These are phyloP conservation scores for Miopithecus talapoin DNA, from an alignment of 2,797 vertebrate genomes.

Conservation along the genomic window DNA sequence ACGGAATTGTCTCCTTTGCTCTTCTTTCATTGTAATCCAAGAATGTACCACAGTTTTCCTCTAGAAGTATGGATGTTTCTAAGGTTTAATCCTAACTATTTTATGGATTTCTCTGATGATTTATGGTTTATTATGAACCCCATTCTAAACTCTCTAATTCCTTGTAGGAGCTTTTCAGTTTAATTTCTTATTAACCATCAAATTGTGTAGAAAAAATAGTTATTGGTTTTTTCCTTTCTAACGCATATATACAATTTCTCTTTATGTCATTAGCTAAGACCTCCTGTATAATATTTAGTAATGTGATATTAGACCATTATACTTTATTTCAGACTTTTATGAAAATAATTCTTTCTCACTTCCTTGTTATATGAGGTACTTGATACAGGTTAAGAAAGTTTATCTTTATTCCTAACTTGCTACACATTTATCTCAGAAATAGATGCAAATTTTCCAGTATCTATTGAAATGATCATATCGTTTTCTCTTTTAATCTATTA, in stretches of 20 bases:
- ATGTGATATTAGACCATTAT: neutral
- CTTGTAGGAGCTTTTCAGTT: neutral
- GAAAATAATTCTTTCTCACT: neutral
- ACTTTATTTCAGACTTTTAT: neutral
- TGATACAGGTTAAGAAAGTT: neutral
- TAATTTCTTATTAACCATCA: neutral
- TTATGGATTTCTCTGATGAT: neutral
- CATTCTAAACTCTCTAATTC: neutral
- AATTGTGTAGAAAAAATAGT: neutral
- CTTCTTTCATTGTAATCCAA: neutral
- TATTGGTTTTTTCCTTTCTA: neutral
- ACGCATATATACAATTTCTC: neutral
- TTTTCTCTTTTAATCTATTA: neutral
- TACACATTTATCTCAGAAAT: neutral
- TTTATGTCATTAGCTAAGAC: neutral
- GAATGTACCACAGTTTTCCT: neutral
- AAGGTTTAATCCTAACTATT: neutral
- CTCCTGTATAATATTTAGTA: neutral
- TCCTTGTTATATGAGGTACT: neutral
- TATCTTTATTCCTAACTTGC: slow-evolving; percentile 2
- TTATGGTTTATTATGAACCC: neutral
- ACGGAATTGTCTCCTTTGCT: neutral
- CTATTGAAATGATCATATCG: neutral
- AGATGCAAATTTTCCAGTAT: neutral
- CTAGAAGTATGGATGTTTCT: neutral